Percentiles rank a stretch among this genome's conserved stretches.
Evolutionary conservation across 2,797 vertebrate genomes (phyloP).

Genomic region (Peromyscus eremicus): DNA sequence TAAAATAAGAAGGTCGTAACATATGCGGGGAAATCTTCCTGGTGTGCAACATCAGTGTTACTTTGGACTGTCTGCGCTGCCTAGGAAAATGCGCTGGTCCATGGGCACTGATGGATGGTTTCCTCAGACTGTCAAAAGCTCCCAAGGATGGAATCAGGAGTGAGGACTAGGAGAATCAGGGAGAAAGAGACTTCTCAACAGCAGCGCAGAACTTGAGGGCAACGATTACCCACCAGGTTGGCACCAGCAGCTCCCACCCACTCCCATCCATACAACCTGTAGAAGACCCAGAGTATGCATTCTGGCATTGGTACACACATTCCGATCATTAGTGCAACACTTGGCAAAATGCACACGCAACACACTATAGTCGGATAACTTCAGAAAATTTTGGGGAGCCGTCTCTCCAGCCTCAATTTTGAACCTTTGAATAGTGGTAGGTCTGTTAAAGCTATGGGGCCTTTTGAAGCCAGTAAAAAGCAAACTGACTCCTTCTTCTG

Average conservation of each 20-base stretch:
- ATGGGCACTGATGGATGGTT: neutral
- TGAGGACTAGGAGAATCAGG: neutral
- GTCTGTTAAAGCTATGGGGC: neutral
- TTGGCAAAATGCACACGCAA: neutral
- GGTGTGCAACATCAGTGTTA: neutral
- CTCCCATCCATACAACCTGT: neutral
- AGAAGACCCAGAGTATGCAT: neutral
- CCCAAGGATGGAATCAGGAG: neutral
- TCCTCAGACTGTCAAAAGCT: neutral
- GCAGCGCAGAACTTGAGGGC: neutral
- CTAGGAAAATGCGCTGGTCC: neutral
- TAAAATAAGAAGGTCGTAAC: neutral
- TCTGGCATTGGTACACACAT: neutral
- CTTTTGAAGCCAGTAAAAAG: neutral
- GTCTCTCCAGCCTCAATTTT: neutral
- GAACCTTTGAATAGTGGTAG: neutral
- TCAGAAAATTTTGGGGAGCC: neutral
- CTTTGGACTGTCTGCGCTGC: neutral
- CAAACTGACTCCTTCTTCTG: neutral
- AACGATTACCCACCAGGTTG: neutral
- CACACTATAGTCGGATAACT: neutral
- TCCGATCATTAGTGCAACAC: neutral
- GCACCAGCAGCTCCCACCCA: neutral
- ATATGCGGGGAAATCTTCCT: neutral
- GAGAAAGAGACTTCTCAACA: neutral